Evolutionary conservation across 53 echinoderm and acorn worm species (phyloP).

Genomic region (Holothuria scabra): DNA sequence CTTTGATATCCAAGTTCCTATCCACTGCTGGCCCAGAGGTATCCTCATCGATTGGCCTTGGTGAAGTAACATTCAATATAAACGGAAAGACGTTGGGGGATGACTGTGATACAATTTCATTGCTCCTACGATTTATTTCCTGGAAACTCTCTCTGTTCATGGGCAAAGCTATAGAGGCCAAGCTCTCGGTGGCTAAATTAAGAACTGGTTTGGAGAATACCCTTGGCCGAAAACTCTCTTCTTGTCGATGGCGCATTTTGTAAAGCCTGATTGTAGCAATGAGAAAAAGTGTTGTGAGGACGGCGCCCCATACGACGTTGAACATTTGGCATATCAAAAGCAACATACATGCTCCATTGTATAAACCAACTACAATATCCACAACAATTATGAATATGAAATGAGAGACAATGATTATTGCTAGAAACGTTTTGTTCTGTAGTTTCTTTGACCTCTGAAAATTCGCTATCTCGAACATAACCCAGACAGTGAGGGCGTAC

Average conservation of each 20-base stretch:
- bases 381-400: constrained; percentile 1
- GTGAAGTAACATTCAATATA: background rate
- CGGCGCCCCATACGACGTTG: constrained; percentile 10
- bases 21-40: background rate
- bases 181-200: background rate
- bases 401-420: background rate
- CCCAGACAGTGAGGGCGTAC: constrained; percentile 9
- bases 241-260: background rate
- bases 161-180: background rate
- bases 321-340: constrained; percentile 22
- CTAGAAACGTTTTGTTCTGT: constrained; percentile 10
- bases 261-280: constrained; percentile 3
- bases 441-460: background rate
- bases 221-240: background rate
- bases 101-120: too few relatives aligned
- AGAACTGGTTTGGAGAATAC: constrained; percentile 17
- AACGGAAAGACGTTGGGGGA: background rate
- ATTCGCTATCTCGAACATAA: constrained; percentile 18
- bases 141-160: background rate
- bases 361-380: background rate
- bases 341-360: constrained; percentile 7
- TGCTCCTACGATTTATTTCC: background rate
- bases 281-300: background rate
- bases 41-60: background rate
- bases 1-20: background rate